Evolutionary conservation across 2,113 vertebrate genomes (phyloP), one percentile per base, ranked within the genome.

Genomic region (Thalassoma bifasciatum): DNA sequence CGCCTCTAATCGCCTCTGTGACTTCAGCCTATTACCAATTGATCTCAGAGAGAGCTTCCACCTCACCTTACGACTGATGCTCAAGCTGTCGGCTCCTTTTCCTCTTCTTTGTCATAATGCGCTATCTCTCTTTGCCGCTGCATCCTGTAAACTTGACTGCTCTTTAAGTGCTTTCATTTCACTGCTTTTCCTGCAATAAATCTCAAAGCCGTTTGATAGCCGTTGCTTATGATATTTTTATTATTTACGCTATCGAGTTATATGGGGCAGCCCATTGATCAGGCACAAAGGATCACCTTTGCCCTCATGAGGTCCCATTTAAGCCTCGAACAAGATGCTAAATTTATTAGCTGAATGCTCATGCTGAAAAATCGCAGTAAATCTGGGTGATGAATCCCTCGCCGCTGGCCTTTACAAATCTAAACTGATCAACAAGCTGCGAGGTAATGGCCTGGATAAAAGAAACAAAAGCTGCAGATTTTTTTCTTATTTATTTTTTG

Each of bases 11-110:
- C 91, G 72, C 87, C 86, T 85, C 86, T 88, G 87, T 90, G 92
- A 92, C 88, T 91, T 90, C 86, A 75, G 84, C 84, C 86, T 91
- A 91, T 93, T 92, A 91, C 83, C 89, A 79, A 92, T 91, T 93
- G 89, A 92, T 93, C 89, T 90, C 79, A 75, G 58, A 83, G 83
- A 90, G 85, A 85, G 88, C 83, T 79, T 83, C 73, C 65, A 82
- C 83, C 77, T 86, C 70, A 79, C 83, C 81, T 79, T 56, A 67
- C 80, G 73, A 84, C 75, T 86, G 84, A 83, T 79, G 72, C 79
- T 51, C 81, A 47, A 68, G 77, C 84, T 74, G 77, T 63, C 74
- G 65, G 81, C 80, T 86, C 61, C 67, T 79, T 78, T 84, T 90
- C 54, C 84, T 83, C 63, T 44, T 81, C 77, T 82, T 82, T 73